phyloP scores from a whole-genome alignment of 2,888 invertebrate genomes.

The Tricholauxania praeusta region DNA sequence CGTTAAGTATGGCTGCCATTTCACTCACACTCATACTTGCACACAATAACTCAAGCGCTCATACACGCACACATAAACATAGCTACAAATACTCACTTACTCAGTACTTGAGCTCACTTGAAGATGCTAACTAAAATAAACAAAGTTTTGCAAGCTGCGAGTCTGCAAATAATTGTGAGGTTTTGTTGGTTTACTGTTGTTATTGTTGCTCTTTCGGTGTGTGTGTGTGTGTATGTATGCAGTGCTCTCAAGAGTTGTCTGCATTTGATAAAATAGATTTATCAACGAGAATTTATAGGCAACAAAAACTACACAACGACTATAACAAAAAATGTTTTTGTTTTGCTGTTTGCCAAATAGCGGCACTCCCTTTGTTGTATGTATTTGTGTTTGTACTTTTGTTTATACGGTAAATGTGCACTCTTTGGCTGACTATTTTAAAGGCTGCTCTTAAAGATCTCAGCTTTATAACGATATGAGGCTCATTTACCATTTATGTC shows the following conservation, averaged over 20 bases:
- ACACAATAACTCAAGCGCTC: not conserved
- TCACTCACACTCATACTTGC: slow-evolving; percentile 6
- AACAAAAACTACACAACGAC: slow-evolving; percentile 34
- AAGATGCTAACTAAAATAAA: slow-evolving; percentile 24
- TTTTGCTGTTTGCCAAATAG: slow-evolving; percentile 28
- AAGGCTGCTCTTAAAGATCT: no score
- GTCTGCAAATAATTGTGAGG: slow-evolving; percentile 20
- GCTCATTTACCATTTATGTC: no score
- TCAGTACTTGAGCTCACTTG: slow-evolving; percentile 35
- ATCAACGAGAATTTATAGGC: slow-evolving; percentile 57
- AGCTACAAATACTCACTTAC: slow-evolving; percentile 29
- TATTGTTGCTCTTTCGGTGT: not conserved
- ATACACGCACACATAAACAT: slow-evolving; percentile 25
- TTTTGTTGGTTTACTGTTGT: slow-evolving; percentile 8
- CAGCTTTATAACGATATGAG: no score
- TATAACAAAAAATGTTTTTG: slow-evolving; percentile 3
- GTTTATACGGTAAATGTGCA: no score
- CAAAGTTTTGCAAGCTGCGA: slow-evolving; percentile 23
- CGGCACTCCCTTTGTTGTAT: slow-evolving; percentile 42
- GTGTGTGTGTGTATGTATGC: slow-evolving; percentile 4
- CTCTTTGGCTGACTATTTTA: no score
- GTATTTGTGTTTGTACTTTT: not conserved
- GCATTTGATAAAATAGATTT: slow-evolving; percentile 55
- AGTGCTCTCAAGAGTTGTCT: slow-evolving; percentile 39
- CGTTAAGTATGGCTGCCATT: slow-evolving; percentile 18